Evolutionary conservation across 2,797 vertebrate species (phyloP).

Genomic region (Brachyrhaphis roseni): DNA sequence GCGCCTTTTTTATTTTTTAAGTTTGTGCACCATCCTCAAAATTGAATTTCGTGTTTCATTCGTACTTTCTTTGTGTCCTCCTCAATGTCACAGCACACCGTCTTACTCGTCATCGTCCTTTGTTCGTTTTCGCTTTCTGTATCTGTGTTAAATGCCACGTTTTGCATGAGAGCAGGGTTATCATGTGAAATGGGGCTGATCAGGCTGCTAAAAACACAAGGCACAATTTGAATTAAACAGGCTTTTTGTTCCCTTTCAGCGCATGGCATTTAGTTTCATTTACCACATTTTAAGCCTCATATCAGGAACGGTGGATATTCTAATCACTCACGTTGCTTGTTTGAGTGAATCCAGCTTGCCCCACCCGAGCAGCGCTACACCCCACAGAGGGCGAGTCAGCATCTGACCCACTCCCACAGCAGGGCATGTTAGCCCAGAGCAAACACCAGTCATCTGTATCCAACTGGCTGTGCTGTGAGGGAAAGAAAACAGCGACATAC

Average conservation of each 20-base stretch:
- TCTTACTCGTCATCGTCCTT: constrained; percentile 26
- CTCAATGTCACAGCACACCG: constrained; percentile 44
- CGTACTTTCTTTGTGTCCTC: constrained; percentile 36
- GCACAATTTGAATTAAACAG: constrained; percentile 34
- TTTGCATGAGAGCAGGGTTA: constrained; percentile 59
- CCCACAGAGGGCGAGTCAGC: constrained; percentile 62
- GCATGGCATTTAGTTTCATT: constrained; percentile 51
- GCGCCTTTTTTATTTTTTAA: constrained; percentile 17
- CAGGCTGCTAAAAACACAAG: constrained; percentile 17
- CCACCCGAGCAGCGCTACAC: constrained; percentile 39
- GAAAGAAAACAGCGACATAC: constrained; percentile 67
- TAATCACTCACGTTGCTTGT: constrained; percentile 44
- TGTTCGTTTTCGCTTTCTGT: constrained; percentile 21
- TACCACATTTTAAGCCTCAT: constrained; percentile 20
- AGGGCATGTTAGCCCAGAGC: constrained; percentile 70
- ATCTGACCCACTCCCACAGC: constrained; percentile 67
- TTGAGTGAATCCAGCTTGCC: constrained; percentile 43
- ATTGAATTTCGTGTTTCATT: constrained; percentile 18
- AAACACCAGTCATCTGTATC: constrained; percentile 74
- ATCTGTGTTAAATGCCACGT: constrained; percentile 55
- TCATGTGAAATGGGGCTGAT: constrained; percentile 37
- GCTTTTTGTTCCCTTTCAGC: constrained; percentile 36
- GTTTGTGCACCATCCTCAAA: constrained; percentile 13
- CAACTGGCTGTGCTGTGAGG: constrained; percentile 55
- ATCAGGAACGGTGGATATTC: constrained; percentile 16